These are phyloP conservation scores for Siderastrea siderea DNA, from an alignment of 92 coral and sea anemone species.

Conservation along the genomic window DNA sequence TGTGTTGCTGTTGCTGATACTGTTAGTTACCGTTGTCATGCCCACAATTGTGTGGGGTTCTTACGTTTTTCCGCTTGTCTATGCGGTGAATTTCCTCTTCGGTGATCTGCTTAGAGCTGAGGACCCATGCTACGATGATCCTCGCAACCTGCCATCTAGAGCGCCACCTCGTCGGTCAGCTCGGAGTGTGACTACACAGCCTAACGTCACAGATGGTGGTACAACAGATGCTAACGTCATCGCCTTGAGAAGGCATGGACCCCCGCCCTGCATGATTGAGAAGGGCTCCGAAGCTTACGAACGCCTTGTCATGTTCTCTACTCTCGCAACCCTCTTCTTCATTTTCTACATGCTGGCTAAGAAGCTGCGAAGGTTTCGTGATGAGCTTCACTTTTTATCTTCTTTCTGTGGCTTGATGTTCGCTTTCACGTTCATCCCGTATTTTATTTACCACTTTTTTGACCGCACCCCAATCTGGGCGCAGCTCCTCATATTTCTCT, in stretches of 20 bases:
- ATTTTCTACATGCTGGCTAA: constrained; percentile 29
- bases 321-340: neutral
- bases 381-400: neutral
- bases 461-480: constrained; percentile 8
- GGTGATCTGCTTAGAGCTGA: constrained; percentile 57
- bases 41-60: constrained; percentile 63
- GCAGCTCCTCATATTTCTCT: constrained; percentile 1
- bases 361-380: neutral
- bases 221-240: neutral
- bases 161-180: neutral
- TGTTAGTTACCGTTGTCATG: constrained; percentile 49
- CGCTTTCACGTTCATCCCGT: constrained; percentile 58
- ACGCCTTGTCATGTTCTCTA: constrained; percentile 17
- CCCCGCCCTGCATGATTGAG: neutral
- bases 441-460: constrained; percentile 35
- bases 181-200: too few relatives aligned
- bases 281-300: constrained; percentile 21
- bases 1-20: constrained; percentile 31
- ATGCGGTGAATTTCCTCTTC: constrained; percentile 48
- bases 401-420: constrained; percentile 22
- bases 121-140: constrained; percentile 6
- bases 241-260: neutral
- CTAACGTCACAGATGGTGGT: neutral
- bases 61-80: constrained; percentile 62
- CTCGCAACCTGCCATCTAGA: neutral